phyloP scores from a whole-genome alignment of 2,113 vertebrate genomes.

The Cromileptes altivelis region DNA sequence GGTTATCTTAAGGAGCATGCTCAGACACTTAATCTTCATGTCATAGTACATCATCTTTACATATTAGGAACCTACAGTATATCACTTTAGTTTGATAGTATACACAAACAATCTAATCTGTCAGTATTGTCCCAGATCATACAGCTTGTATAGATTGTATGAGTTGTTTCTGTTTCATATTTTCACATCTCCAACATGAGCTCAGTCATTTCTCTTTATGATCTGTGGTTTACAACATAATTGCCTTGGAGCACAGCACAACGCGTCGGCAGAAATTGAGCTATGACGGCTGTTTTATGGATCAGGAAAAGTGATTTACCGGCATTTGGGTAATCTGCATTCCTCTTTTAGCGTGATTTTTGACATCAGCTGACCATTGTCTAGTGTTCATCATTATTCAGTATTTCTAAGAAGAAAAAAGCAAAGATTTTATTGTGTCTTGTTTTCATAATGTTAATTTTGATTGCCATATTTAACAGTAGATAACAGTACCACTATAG shows the following conservation, averaged over 20 bases:
- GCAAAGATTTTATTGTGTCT: background rate
- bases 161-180: background rate
- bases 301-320: conserved; percentile 7
- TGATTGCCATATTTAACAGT: background rate
- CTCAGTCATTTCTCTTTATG: conserved; percentile 15
- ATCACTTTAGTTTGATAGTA: too few species aligned
- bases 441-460: background rate
- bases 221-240: conserved; percentile 73
- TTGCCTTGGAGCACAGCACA: conserved; percentile 31
- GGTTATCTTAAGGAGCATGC: background rate
- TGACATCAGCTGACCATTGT: background rate
- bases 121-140: background rate
- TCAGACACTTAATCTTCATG: background rate
- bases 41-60: background rate
- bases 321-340: conserved; percentile 6
- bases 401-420: background rate
- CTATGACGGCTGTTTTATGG: conserved; percentile 28
- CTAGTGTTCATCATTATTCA: background rate
- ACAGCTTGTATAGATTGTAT: too few species aligned
- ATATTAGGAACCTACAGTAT: background rate
- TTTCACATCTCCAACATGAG: background rate
- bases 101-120: background rate
- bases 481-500: too few species aligned
- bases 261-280: background rate
- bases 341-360: background rate